Base-by-base conservation (phyloP, 2,888 invertebrate genomes). In the Epirrita christyi region DNA sequence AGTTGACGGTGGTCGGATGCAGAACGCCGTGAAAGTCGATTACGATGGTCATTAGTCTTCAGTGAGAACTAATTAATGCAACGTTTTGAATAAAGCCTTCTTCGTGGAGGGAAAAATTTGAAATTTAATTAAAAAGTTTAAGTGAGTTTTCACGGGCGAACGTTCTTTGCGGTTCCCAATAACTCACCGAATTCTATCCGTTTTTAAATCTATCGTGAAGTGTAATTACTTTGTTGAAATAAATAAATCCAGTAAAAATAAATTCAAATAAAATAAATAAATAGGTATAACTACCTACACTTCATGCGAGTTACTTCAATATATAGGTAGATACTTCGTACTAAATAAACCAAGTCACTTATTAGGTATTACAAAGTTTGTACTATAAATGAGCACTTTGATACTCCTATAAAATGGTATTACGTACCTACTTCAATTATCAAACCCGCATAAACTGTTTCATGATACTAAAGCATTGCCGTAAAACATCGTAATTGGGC, bases 41-140 rank as follows among this genome's bases (percentile, higher is more conserved):
- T 85, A 83, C 72, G 68, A 66, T 75, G 76, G 80, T 81, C 83
- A 88, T 89, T 88, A 88, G 85, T 83, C 81, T 75, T 68, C 81
- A 80, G 76, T 75, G 71, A 59, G 76, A 58, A 82, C 84, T 90
- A 90, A 90, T 91, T 89, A 91, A 88, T 88, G 87, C 82, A 83
- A 83, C 86, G 78, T 88, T 90, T 87, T 85, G 84, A 86, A 83
- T 86, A 86, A 87, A 85, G 80, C 84, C 76, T 84, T 83, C 80
- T 76, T 80, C 61, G 62, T 70, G 70, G 68, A 68, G 80, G 59
- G 81, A 88, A 90, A 91, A 90, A 90, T 84, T 83, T 70, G 80
- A 90, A 91, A 90, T 88, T 91, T 91, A 90, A 91, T 89, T 92
- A 88, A 91, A 88, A 91, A 91, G 90, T 91, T 91, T 77, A 88